phyloP scores from a whole-genome alignment of 2,113 vertebrate species.

The Tursiops truncatus region DNA sequence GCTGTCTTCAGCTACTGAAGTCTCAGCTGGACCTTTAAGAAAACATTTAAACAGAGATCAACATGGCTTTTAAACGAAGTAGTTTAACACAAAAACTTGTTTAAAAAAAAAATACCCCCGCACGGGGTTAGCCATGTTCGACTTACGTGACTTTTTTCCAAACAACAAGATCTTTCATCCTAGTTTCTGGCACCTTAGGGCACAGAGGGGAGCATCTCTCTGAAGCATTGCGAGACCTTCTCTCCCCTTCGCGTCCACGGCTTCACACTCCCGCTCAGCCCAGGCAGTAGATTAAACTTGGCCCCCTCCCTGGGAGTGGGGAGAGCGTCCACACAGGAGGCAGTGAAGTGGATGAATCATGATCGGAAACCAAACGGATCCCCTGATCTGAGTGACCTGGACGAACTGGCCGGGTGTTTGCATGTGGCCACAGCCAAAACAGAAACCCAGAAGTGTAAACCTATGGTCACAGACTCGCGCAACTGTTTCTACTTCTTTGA shows the following conservation, averaged over 20 bases:
- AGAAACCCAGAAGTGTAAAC: not conserved
- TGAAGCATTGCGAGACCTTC: not conserved
- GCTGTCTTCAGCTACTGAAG: not conserved
- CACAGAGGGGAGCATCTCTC: not conserved
- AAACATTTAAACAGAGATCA: not conserved
- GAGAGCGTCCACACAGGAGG: not conserved
- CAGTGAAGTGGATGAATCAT: not conserved
- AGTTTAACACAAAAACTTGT: not conserved
- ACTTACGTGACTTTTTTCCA: not conserved
- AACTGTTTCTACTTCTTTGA: not conserved
- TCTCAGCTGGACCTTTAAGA: slow-evolving; percentile 31
- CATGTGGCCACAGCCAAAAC: not conserved
- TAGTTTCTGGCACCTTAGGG: not conserved
- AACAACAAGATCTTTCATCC: not conserved
- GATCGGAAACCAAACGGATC: not conserved
- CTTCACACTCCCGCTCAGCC: not conserved
- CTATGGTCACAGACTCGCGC: not conserved
- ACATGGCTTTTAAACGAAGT: not conserved
- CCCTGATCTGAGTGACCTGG: not conserved
- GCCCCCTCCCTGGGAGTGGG: not conserved
- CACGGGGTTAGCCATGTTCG: not conserved
- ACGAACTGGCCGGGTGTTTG: not conserved
- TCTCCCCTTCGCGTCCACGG: not conserved
- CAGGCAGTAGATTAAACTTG: not conserved
- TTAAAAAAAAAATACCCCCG: slow-evolving; percentile 35